Base-by-base conservation (phyloP, 2,888 invertebrate genomes). In the Epinotia ramella region DNA sequence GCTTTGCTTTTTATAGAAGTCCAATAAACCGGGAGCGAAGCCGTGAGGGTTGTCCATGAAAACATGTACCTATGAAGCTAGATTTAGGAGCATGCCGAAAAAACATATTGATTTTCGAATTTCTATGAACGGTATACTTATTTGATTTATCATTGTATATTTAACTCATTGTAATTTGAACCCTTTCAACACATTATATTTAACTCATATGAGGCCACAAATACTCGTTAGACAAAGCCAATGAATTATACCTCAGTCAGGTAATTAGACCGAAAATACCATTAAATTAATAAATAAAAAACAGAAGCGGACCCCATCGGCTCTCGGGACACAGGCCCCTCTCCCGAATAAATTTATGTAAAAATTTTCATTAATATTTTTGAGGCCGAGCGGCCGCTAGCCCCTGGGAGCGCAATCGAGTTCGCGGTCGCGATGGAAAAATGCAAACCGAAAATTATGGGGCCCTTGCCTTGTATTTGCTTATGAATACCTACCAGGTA, bases 351-450 rank as follows among this genome's bases (percentile, higher is more conserved):
- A 94, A 94, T 94, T 94, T 94, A 94, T 94, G 94, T 94, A 94
- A 94, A 94, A 94, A 93, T 91, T 94, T 94, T 94, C 94, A 94
- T 94, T 94, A 94, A 94, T 94, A 94, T 94, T 94, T 94, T 93
- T 91, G 93, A 93, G 92, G 91, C 92, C 91, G 91, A 87, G 87
- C 91, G 92, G 89, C 90, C 93, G 91, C 82, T 86, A 88, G 93
- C 94, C 94, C 94, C 89, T 91, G 94, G 94, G 94, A 94, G 88
- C 89, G 89, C 86, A 92, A 92, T 92, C 92, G 93, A 92, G 93
- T 93, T 93, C 94, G 94, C 91, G 93, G 94, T 93, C 89, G 91
- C 93, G 91, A 94, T 93, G 93, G 93, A 94, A 94, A 94, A 94
- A 94, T 94, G 93, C 94, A 94, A 93, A 94, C 94, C 94, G 87